Percentiles rank a stretch among this genome's conserved stretches.
Conservation (phyloP, 2,797 vertebrate genomes). For the Squalus acanthias region DNA sequence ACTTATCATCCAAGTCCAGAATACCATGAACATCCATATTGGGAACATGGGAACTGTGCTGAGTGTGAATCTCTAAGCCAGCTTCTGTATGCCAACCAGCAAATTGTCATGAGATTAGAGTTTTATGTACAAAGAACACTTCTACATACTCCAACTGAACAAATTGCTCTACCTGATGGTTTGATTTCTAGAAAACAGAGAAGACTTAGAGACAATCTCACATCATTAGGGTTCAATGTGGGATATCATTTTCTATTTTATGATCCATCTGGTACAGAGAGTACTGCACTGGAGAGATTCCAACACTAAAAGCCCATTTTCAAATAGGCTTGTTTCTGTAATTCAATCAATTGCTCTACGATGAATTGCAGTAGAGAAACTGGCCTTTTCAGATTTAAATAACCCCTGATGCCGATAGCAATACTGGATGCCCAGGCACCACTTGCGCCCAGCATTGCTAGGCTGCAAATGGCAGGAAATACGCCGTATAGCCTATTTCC, state of each 20-base stretch:
- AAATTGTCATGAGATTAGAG: not conserved
- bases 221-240: not conserved
- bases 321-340: not conserved
- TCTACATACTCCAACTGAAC: not conserved
- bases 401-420: not conserved
- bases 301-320: not conserved
- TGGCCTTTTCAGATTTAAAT: not conserved
- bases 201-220: not conserved
- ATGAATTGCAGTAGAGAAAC: not conserved
- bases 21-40: not conserved
- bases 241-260: not conserved
- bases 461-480: not conserved
- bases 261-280: not conserved
- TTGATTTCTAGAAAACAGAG: not conserved
- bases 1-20: not conserved
- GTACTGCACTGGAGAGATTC: not conserved
- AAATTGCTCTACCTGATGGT: not conserved
- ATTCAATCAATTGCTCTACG: not conserved
- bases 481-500: not conserved
- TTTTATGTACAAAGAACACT: not conserved
- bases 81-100: not conserved
- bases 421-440: not conserved
- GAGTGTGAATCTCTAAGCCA: constrained; percentile 3
- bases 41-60: constrained; percentile 19
- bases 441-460: not conserved